Conservation (phyloP, 2,888 invertebrate species). For the Calliphora vomitoria region DNA sequence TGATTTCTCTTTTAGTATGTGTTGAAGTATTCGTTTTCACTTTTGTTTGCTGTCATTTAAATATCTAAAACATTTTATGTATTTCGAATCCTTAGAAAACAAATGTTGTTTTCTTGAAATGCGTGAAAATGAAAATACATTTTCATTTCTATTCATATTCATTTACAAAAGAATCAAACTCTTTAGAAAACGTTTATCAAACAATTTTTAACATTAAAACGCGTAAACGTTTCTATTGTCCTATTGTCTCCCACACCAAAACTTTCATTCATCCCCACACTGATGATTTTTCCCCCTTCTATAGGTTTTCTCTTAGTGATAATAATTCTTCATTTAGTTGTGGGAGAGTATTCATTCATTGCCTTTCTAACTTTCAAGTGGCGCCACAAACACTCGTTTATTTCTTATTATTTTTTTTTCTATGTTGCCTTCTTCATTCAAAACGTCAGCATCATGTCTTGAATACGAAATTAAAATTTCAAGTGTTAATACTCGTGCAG, state of each 20-base stretch:
- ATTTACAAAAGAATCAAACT: constrained; percentile 60
- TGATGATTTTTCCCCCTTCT: not conserved
- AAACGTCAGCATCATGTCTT: constrained; percentile 73
- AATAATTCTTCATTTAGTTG: constrained; percentile 70
- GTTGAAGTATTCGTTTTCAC: not conserved
- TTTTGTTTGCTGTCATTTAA: constrained; percentile 18
- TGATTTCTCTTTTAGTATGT: not conserved
- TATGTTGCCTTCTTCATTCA: constrained; percentile 42
- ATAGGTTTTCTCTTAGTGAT: constrained; percentile 14
- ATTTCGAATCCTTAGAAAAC: constrained; percentile 39
- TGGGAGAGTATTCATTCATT: constrained; percentile 60
- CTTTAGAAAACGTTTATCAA: constrained; percentile 73
- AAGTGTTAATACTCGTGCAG: constrained; percentile 70
- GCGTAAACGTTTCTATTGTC: constrained; percentile 71
- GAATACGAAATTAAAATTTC: constrained; percentile 76
- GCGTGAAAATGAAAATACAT: constrained; percentile 64
- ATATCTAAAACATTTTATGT: constrained; percentile 26
- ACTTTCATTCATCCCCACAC: not conserved
- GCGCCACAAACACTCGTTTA: constrained; percentile 71
- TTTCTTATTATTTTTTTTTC: constrained; percentile 40
- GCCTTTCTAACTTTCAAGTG: constrained; percentile 74
- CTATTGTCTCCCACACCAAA: constrained; percentile 34
- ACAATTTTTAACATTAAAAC: constrained; percentile 64
- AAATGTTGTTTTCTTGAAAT: constrained; percentile 51
- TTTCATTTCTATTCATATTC: constrained; percentile 53